Base-by-base conservation (phyloP, 2,888 invertebrate genomes). In the Amblyjoppa proteus region DNA sequence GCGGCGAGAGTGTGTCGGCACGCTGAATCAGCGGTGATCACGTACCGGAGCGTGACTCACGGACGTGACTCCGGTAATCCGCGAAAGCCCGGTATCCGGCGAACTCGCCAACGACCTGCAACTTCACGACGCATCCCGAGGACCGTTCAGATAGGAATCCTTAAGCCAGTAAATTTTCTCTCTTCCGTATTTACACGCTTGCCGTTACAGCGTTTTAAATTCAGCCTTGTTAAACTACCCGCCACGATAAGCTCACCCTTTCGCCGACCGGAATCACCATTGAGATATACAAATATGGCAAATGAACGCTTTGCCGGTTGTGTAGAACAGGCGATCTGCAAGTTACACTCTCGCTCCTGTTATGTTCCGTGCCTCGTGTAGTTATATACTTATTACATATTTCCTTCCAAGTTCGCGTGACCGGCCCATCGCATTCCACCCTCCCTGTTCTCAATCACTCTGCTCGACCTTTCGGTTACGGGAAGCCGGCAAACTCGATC, bases 381-480 rank as follows among this genome's bases (percentile, higher is more conserved):
- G 31, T 45, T 16, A 34, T 45, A 49, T 49, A 70, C 45, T 51
- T n/a, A 38, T 71, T 70, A 38, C 25, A 9, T 73, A 53, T 56
- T 31, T 56, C 51, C 51, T 77, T 49, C 68, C 38, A 71, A 82
- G 85, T 68, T 86, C 77, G 87, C 87, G 87, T 87, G 87, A 87
- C 87, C 75, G 70, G 73, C 76, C 76, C 81, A 83, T 87, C 84
- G 76, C 85, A 81, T 87, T 87, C 80, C 83, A 81, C 80, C 87
- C 84, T 83, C 76, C 81, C 77, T 80, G 80, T 84, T 80, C 80
- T 85, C 86, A 81, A 86, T 85, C 85, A 85, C 83, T 81, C 71
- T 25, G 25, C 56, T 13, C 69, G 41, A 41, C 51, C 74, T 78
- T 85, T 78, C 81, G 38, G 68, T 61, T 11, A 53, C 20, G n/a